Conservation (phyloP, 2,888 invertebrate species). For the Toxonevra muliebris region DNA sequence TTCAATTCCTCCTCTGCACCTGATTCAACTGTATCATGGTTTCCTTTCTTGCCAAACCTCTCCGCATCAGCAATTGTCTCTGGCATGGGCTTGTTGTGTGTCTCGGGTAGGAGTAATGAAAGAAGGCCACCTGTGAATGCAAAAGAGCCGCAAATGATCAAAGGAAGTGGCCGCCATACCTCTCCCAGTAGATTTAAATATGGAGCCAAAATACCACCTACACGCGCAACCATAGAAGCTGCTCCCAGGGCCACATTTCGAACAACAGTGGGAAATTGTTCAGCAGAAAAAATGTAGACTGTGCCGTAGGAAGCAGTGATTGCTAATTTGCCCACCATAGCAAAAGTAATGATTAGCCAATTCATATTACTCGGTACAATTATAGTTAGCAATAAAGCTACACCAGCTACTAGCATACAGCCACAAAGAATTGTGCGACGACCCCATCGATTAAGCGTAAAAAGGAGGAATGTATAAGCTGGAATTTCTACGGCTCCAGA, state of each 20-base stretch:
- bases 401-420: constrained; percentile 74
- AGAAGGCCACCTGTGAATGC: constrained; percentile 77
- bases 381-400: constrained; percentile 70
- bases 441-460: constrained; percentile 77
- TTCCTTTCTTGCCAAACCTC: constrained; percentile 67
- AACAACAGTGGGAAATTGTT: constrained; percentile 79
- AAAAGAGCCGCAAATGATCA: constrained; percentile 77
- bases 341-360: constrained; percentile 71
- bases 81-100: constrained; percentile 77
- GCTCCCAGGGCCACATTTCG: constrained; percentile 88
- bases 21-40: constrained; percentile 27
- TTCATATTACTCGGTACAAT: constrained; percentile 68
- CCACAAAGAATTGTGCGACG: constrained; percentile 75
- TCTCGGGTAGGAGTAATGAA: constrained; percentile 81
- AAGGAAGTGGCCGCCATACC: constrained; percentile 74
- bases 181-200: constrained; percentile 78
- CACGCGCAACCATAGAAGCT: constrained; percentile 85
- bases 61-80: constrained; percentile 86
- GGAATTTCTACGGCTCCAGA: constrained; percentile 81
- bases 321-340: constrained; percentile 78
- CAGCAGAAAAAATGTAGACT: constrained; percentile 77
- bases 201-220: constrained; percentile 77
- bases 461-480: constrained; percentile 72
- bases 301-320: constrained; percentile 80
- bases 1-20: constrained; percentile 47